Conservation (phyloP, 2,888 invertebrate species). For the Hartigia nigra region DNA sequence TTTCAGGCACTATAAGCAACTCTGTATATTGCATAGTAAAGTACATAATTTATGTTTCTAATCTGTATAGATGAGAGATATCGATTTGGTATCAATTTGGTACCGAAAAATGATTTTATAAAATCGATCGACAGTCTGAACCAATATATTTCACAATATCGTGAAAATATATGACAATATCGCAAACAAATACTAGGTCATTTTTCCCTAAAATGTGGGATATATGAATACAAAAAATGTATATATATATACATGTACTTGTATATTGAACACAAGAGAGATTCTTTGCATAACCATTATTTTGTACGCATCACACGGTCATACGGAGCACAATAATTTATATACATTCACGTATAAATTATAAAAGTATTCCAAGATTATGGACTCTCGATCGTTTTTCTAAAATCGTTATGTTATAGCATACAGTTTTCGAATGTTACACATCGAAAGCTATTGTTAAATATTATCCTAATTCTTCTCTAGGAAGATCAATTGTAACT, state of each 20-base stretch:
- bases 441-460: constrained; percentile 38
- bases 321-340: not conserved
- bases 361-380: constrained; percentile 9
- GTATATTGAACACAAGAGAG: not conserved
- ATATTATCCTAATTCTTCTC: constrained; percentile 45
- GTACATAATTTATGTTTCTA: constrained; percentile 41
- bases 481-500: constrained; percentile 46
- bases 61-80: constrained; percentile 41
- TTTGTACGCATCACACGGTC: not conserved
- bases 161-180: not conserved
- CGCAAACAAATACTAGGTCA: not conserved
- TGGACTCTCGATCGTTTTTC: constrained; percentile 35
- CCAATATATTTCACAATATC: not conserved
- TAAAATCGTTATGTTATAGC: constrained; percentile 36
- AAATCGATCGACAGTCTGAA: constrained; percentile 27
- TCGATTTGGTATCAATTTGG: constrained; percentile 10
- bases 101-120: constrained; percentile 29
- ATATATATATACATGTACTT: constrained; percentile 21
- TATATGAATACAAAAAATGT: constrained; percentile 10
- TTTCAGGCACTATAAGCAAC: constrained; percentile 17
- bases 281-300: not conserved
- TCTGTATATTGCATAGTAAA: constrained; percentile 35
- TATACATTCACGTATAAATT: constrained; percentile 15
- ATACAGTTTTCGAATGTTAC: constrained; percentile 29
- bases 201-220: not conserved